phyloP scores from a whole-genome alignment of 2,888 invertebrate species.

The Autographa pulchrina region DNA sequence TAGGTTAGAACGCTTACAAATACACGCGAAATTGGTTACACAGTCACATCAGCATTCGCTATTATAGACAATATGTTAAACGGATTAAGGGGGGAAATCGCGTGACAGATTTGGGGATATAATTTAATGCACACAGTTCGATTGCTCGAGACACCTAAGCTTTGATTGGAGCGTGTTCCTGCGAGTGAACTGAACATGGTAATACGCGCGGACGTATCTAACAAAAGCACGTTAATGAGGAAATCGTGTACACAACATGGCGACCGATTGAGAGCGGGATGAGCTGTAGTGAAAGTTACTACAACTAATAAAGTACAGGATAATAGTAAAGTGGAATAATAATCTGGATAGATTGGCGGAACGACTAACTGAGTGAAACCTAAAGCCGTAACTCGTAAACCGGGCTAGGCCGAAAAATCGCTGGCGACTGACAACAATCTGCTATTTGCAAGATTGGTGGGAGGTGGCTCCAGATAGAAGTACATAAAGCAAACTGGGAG shows the following conservation, averaged over 20 bases:
- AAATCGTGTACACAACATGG: conserved; percentile 78
- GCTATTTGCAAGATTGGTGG: too few relatives aligned
- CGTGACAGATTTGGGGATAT: conserved; percentile 29
- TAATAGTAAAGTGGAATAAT: conserved; percentile 45
- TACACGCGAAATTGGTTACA: conserved; percentile 60
- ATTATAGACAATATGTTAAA: conserved; percentile 32
- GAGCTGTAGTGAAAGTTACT: conserved; percentile 81
- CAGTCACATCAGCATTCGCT: conserved; percentile 36
- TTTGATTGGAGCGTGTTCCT: conserved; percentile 76
- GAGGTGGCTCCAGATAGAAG: too few relatives aligned
- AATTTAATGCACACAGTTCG: conserved; percentile 54
- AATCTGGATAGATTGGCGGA: too few relatives aligned
- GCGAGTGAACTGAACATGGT: conserved; percentile 62
- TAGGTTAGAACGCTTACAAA: conserved; percentile 63
- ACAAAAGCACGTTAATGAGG: conserved; percentile 87
- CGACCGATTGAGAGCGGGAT: conserved; percentile 71
- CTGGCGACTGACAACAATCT: too few relatives aligned
- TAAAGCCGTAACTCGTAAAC: too few relatives aligned
- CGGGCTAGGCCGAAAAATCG: too few relatives aligned
- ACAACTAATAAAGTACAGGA: conserved; percentile 58
- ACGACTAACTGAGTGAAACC: too few relatives aligned
- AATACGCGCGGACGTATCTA: conserved; percentile 65
- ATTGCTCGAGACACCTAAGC: conserved; percentile 68
- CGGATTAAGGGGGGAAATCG: conserved; percentile 51
- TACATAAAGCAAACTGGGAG: too few relatives aligned